Evolutionary conservation across 2,113 vertebrate genomes (phyloP).

Genomic region (Nanorana parkeri): DNA sequence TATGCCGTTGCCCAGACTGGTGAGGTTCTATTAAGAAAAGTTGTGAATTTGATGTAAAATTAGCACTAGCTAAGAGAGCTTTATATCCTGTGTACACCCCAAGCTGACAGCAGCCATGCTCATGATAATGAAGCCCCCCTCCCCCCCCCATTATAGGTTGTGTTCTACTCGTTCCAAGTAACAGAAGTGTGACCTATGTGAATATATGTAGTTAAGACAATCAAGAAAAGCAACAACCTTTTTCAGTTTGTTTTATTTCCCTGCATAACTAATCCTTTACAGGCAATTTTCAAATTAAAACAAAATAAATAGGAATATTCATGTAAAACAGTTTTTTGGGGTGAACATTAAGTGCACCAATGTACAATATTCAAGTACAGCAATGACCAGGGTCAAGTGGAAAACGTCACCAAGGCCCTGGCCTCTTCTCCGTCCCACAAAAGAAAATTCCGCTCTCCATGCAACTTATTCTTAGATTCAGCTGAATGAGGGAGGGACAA

Average conservation of each 20-base stretch:
- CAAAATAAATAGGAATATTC: constrained; percentile 98
- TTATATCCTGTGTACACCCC: too few species aligned
- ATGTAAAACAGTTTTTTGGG: constrained; percentile 94
- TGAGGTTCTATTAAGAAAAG: too few species aligned
- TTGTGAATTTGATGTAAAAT: too few species aligned
- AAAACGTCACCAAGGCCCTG: constrained; percentile 75
- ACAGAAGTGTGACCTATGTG: too few species aligned
- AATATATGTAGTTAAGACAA: neutral
- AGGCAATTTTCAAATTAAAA: constrained; percentile 92
- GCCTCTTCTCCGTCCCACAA: constrained; percentile 26
- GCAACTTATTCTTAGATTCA: constrained; percentile 84
- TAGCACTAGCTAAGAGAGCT: too few species aligned
- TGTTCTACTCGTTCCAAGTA: too few species aligned
- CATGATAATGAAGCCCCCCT: too few species aligned
- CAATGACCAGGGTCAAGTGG: constrained; percentile 68
- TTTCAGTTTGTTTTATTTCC: constrained; percentile 77
- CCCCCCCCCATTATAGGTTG: too few species aligned
- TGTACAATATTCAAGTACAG: constrained; percentile 86
- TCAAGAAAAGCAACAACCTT: constrained; percentile 37
- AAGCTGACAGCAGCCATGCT: too few species aligned
- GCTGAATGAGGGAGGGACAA: constrained; percentile 68
- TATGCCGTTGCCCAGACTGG: too few species aligned
- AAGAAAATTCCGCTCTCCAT: constrained; percentile 83
- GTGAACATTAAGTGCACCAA: constrained; percentile 98
- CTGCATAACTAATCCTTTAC: constrained; percentile 87